phyloP scores from a whole-genome alignment of 2,888 invertebrate species.

The Rhingia rostrata region DNA sequence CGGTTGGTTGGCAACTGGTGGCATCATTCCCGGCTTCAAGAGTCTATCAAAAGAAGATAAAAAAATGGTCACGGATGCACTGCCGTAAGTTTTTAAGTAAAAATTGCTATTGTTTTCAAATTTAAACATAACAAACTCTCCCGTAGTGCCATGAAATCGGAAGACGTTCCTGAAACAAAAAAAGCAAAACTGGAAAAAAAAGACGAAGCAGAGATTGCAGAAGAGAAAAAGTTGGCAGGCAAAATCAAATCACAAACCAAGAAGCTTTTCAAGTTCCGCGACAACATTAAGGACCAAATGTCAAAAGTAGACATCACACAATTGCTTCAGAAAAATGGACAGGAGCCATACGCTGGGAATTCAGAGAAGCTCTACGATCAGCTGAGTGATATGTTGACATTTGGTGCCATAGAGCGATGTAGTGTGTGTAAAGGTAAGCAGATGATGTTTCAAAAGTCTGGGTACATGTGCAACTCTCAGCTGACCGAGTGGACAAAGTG shows the following conservation, averaged over 20 bases:
- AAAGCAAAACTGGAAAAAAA: conserved; percentile 88
- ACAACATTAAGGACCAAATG: conserved; percentile 85
- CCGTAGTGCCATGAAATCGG: conserved; percentile 81
- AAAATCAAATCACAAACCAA: conserved; percentile 78
- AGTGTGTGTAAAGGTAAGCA: conserved; percentile 90
- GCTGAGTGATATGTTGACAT: conserved; percentile 93
- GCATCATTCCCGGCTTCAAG: conserved; percentile 90
- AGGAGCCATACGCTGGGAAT: conserved; percentile 87
- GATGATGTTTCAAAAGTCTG: conserved; percentile 87
- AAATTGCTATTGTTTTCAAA: neutral
- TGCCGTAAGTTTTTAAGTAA: conserved; percentile 85
- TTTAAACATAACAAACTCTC: neutral
- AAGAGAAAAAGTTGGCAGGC: conserved; percentile 86
- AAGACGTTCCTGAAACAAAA: conserved; percentile 86
- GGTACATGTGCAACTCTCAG: conserved; percentile 92
- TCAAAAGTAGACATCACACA: conserved; percentile 85
- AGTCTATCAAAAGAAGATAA: conserved; percentile 89
- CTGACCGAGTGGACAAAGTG: conserved; percentile 94
- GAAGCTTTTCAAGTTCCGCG: conserved; percentile 85
- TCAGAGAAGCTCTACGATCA: conserved; percentile 87
- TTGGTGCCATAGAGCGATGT: conserved; percentile 92
- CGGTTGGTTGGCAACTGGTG: conserved; percentile 89
- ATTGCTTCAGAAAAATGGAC: conserved; percentile 89
- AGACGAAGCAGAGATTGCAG: conserved; percentile 84
- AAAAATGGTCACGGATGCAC: conserved; percentile 85